Evolutionary conservation across 37 sponge, comb jelly and placozoan genomes (phyloP).

Genomic region (Haliclona indistincta): DNA sequence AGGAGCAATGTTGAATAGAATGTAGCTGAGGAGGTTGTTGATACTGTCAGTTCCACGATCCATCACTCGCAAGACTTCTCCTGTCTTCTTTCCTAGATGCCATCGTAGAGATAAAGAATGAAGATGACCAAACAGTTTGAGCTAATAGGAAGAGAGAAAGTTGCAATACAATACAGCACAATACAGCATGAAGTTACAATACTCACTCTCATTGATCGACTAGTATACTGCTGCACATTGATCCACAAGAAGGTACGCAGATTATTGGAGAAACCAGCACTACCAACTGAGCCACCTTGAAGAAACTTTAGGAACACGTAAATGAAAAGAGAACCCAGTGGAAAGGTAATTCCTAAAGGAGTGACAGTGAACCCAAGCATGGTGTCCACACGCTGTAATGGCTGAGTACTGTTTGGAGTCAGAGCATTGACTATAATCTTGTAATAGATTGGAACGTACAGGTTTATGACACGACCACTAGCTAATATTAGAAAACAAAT

Average conservation of each 20-base stretch:
- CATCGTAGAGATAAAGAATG: conserved; percentile 93
- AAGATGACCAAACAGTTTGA: conserved; percentile 81
- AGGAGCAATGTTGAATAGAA: conserved; percentile 94
- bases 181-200: too few relatives aligned
- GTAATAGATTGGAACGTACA: conserved; percentile 95
- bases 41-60: conserved; percentile 92
- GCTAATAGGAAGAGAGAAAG: too few relatives aligned
- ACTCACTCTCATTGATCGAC: conserved; percentile 74
- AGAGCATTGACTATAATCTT: conserved; percentile 86
- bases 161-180: too few relatives aligned
- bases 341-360: conserved; percentile 37
- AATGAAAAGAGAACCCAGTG: conserved; percentile 41
- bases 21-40: conserved; percentile 87
- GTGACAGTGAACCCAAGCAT: conserved; percentile 10
- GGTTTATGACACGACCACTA: conserved; percentile 82
- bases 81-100: conserved; percentile 97
- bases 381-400: conserved; percentile 4
- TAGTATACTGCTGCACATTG: conserved; percentile 92
- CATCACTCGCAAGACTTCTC: conserved; percentile 93
- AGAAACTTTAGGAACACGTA: conserved; percentile 79
- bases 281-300: conserved; percentile 83
- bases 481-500: conserved; percentile 80
- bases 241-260: conserved; percentile 87
- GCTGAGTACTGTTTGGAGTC: conserved; percentile 23
- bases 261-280: conserved; percentile 79